These are phyloP conservation scores for Bursaphelenchus okinawaensis DNA, from an alignment of 2,888 invertebrate genomes.

Conservation along the genomic window DNA sequence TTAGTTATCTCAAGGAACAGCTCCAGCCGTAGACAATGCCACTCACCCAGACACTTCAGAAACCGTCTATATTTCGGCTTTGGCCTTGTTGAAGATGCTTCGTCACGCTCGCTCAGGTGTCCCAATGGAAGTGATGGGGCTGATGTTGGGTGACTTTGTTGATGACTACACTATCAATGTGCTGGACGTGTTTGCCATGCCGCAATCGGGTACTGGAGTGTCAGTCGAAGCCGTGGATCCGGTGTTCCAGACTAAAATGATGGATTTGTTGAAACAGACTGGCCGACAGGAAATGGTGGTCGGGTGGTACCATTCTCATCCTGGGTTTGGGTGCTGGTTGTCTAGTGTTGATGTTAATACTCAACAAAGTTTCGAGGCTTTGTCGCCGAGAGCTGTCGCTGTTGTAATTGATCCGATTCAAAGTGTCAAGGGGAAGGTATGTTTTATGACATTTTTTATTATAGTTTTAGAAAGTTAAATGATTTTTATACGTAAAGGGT, in stretches of 20 bases:
- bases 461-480: no score
- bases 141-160: conserved; percentile 85
- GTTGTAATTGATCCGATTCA: conserved; percentile 98
- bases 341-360: conserved; percentile 32
- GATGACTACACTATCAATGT: conserved; percentile 97
- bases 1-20: neutral
- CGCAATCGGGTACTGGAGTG: conserved; percentile 91
- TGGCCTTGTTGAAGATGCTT: conserved; percentile 93
- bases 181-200: conserved; percentile 98
- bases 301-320: conserved; percentile 29
- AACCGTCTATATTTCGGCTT: conserved; percentile 79
- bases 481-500: no score
- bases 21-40: conserved; percentile 68
- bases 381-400: conserved; percentile 92
- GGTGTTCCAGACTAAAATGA: conserved; percentile 97
- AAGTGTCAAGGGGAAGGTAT: conserved; percentile 78
- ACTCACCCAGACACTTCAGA: conserved; percentile 99
- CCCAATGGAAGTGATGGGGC: conserved; percentile 70
- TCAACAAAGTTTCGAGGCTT: conserved; percentile 44
- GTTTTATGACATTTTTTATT: no score
- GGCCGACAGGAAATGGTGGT: conserved; percentile 99
- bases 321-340: conserved; percentile 29
- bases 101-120: conserved; percentile 84
- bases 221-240: conserved; percentile 98
- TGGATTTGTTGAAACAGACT: conserved; percentile 88